These are phyloP conservation scores for Fragum whitleyi DNA, from an alignment of 2,888 invertebrate genomes.

Conservation along the genomic window DNA sequence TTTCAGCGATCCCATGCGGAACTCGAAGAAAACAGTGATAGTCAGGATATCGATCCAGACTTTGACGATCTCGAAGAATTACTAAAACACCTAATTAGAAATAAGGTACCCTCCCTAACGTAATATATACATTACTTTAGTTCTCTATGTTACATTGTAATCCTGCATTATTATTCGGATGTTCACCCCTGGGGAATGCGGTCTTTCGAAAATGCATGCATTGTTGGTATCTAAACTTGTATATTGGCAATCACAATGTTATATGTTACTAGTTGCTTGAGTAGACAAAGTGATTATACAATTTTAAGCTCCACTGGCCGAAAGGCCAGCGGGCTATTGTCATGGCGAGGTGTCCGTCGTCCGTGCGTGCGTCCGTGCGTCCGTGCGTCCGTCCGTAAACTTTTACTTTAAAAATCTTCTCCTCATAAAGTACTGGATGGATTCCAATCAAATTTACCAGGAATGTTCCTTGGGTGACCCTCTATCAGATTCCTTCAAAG, in stretches of 20 bases:
- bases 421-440: too few relatives aligned
- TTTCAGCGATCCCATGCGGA: slow-evolving; percentile 57
- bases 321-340: too few relatives aligned
- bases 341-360: too few relatives aligned
- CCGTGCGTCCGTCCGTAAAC: too few relatives aligned
- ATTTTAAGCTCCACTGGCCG: too few relatives aligned
- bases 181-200: slow-evolving; percentile 53
- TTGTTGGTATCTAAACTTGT: slow-evolving; percentile 14
- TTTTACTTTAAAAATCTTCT: too few relatives aligned
- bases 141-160: slow-evolving; percentile 31
- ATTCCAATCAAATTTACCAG: too few relatives aligned
- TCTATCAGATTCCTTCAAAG: too few relatives aligned
- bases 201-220: slow-evolving; percentile 59
- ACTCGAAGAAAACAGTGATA: slow-evolving; percentile 54
- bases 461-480: too few relatives aligned
- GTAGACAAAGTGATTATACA: background rate
- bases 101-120: slow-evolving; percentile 54
- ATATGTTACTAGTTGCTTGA: background rate
- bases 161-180: slow-evolving; percentile 45
- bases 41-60: slow-evolving; percentile 59
- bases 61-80: slow-evolving; percentile 64
- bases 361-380: too few relatives aligned
- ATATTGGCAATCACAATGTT: background rate
- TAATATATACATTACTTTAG: slow-evolving; percentile 22
- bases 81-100: slow-evolving; percentile 64